These are phyloP conservation scores for Blastomussa wellsi DNA, from an alignment of 92 coral and sea anemone species.

Conservation along the genomic window DNA sequence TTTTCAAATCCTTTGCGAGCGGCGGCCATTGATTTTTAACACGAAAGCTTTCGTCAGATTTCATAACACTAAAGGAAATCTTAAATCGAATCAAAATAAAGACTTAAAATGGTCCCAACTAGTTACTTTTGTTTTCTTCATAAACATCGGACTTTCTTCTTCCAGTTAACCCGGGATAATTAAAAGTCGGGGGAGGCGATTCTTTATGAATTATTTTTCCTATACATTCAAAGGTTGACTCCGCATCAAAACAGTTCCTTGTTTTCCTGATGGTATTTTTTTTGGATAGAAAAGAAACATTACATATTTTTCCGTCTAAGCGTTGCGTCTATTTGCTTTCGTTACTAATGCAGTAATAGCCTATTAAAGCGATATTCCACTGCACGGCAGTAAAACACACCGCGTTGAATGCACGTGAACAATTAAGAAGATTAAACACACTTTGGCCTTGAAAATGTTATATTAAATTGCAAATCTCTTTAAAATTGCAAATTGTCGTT, in stretches of 20 bases:
- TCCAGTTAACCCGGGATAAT: background rate
- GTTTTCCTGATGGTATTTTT: background rate
- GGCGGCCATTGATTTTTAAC: background rate
- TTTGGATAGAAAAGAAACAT: background rate
- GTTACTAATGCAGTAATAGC: background rate
- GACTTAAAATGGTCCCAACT: background rate
- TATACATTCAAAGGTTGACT: background rate
- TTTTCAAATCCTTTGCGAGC: background rate
- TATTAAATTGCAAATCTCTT: background rate
- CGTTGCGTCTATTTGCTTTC: background rate
- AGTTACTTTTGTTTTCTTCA: background rate
- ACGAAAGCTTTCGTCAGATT: background rate
- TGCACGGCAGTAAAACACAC: background rate
- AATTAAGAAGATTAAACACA: conserved; percentile 9
- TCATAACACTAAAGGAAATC: background rate
- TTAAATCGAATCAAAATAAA: background rate
- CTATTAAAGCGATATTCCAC: background rate
- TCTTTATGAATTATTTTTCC: background rate
- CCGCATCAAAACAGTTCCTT: background rate
- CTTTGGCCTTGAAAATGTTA: background rate
- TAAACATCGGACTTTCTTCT: background rate
- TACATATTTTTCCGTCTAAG: background rate
- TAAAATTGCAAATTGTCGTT: background rate
- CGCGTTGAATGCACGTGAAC: background rate
- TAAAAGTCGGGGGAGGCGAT: background rate